Base-by-base conservation (phyloP, 1,140 invertebrate species). In the Probaryconus sp. region DNA sequence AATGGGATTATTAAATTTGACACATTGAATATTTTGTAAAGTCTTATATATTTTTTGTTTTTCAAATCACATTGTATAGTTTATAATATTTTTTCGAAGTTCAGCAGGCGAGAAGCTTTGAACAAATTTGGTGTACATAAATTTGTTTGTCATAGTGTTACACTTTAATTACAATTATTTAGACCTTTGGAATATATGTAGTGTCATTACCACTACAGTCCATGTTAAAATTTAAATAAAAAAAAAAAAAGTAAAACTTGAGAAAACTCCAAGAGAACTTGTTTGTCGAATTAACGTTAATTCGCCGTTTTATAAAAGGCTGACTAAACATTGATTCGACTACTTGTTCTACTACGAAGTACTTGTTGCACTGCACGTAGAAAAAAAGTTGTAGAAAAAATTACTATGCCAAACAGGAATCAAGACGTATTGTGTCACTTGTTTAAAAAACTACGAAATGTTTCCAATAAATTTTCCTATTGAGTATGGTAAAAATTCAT, bases 51-150 rank as follows among this genome's bases (percentile, higher is more conserved):
- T 37, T 14, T 37, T 37, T 31, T n/a, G 2, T 3, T 13, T 37
- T 37, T 37, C 33, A 31, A 37, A 37, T 37, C 33, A 37, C 13
- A 16, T 14, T 37, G 3, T 38, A 38, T 38, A 38, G 13, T 38
- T 7, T 7, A 38, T 18, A 38, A 14, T 38, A 38, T n/a, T n/a
- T 38, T 38, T 38, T 18, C 9, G 5, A 18, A 38, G 37, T 38
- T 38, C 37, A 16, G 37, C 37, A 38, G 37, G 37, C 37, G 18
- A 18, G 13, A 38, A 38, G 37, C 16, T 38, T 38, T 38, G 37
- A 38, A 38, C 37, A 13, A 18, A 18, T 38, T 38, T 18, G 37
- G 13, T 38, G 37, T 38, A 38, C 37, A 38, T 7, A 18, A 16
- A 38, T n/a, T n/a, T 38, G 37, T 38, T 38, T 7, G 7, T 38